A percentile compares a stretch with the other conserved stretches of the same genome.
Evolutionary conservation across 2,888 invertebrate species (phyloP).

Genomic region (Pyrochroa serraticornis): DNA sequence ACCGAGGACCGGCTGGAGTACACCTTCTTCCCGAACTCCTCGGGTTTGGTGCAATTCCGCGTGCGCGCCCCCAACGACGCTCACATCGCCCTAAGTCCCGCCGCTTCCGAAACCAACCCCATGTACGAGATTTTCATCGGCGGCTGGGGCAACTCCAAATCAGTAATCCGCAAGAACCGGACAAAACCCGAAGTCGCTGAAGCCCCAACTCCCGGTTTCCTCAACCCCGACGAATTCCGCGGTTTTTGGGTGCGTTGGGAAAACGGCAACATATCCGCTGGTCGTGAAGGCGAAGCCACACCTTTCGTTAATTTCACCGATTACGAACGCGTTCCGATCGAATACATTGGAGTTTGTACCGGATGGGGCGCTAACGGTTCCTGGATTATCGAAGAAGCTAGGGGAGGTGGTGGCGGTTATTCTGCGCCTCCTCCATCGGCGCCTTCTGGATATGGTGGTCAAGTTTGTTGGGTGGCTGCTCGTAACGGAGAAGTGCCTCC

Average conservation of each 20-base stretch:
- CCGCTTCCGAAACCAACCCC: conserved; percentile 73
- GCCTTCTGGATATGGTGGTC: conserved; percentile 31
- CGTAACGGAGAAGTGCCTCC: conserved; percentile 73
- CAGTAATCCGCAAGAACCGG: conserved; percentile 79
- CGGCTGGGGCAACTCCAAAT: conserved; percentile 86
- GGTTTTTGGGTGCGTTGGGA: conserved; percentile 84
- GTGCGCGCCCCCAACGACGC: conserved; percentile 83
- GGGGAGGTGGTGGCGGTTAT: conserved; percentile 27
- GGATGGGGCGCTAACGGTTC: conserved; percentile 85
- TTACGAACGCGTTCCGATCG: conserved; percentile 72
- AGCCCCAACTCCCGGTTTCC: conserved; percentile 73
- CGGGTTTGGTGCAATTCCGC: conserved; percentile 76
- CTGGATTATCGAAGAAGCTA: conserved; percentile 69
- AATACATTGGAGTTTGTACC: conserved; percentile 81
- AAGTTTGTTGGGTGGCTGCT: conserved; percentile 71
- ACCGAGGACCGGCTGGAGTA: conserved; percentile 84
- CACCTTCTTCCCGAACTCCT: conserved; percentile 75
- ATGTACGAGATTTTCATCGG: conserved; percentile 89
- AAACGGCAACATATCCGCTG: conserved; percentile 60
- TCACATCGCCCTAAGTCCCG: conserved; percentile 78
- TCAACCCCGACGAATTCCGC: conserved; percentile 75
- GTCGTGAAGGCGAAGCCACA: conserved; percentile 66
- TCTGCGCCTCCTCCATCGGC: conserved; percentile 39
- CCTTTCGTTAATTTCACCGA: conserved; percentile 78
- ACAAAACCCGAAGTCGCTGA: conserved; percentile 62